Conservation (phyloP, 2,113 vertebrate species). For the Chamaetylas fuelleborni region DNA sequence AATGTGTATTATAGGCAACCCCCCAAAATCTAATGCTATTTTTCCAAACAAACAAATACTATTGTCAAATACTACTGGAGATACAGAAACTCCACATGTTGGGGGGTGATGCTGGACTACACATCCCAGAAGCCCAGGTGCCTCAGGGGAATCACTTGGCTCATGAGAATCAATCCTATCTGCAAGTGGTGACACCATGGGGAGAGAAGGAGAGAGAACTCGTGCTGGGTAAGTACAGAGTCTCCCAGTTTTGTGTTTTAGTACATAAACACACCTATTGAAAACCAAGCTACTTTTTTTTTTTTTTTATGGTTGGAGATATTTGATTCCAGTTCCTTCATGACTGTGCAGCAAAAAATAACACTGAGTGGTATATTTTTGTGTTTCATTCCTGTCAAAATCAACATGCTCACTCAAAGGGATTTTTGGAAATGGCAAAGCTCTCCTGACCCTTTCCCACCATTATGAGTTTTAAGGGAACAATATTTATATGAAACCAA, state of each 20-base stretch:
- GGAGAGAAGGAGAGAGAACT: not conserved
- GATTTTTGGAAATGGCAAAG: not conserved
- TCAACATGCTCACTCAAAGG: not conserved
- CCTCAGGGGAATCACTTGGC: not conserved
- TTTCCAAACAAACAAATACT: not conserved
- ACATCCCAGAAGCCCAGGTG: not conserved
- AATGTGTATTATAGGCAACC: not conserved
- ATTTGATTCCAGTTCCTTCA: not conserved
- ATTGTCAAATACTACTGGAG: not conserved
- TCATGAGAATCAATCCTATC: not conserved
- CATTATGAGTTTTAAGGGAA: not conserved
- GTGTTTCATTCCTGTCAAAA: not conserved
- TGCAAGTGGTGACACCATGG: not conserved
- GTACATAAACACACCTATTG: not conserved
- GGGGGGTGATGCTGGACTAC: not conserved
- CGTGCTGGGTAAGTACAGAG: not conserved
- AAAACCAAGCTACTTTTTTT: not conserved
- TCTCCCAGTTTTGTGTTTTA: not conserved
- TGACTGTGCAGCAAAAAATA: not conserved
- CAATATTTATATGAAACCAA: not conserved
- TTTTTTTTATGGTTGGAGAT: not conserved
- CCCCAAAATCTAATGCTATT: not conserved
- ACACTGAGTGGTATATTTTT: not conserved
- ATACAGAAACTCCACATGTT: not conserved
- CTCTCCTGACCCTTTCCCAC: not conserved